Percentiles rank a stretch among this genome's conserved stretches.
These are phyloP conservation scores for Cyrtonyx montezumae DNA, from an alignment of 2,113 vertebrate species.

Conservation along the genomic window DNA sequence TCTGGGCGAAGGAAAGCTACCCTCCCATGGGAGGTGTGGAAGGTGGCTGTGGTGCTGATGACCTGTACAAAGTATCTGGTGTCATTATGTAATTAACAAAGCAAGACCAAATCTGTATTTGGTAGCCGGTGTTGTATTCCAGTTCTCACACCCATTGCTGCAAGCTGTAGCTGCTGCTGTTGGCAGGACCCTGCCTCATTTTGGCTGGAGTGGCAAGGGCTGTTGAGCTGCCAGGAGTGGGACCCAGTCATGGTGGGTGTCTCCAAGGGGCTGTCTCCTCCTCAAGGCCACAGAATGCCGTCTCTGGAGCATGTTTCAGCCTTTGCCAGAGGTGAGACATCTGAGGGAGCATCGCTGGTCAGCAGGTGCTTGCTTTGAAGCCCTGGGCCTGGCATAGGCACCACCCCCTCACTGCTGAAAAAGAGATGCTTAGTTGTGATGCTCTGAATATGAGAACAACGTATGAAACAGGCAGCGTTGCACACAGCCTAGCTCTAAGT, in stretches of 20 bases:
- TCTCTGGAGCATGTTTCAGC: background rate
- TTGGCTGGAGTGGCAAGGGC: background rate
- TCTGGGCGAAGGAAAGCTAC: too few relatives aligned
- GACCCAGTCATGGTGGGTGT: too few relatives aligned
- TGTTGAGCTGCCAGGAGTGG: fast-evolving
- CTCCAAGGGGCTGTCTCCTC: background rate
- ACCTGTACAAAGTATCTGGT: too few relatives aligned
- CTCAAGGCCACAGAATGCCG: background rate
- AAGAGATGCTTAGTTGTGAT: background rate
- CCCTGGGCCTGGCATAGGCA: background rate
- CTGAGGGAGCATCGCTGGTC: background rate
- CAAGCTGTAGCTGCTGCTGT: background rate
- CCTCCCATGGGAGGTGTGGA: too few relatives aligned
- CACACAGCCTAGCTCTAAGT: background rate
- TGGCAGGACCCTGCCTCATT: background rate
- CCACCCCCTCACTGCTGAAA: background rate
- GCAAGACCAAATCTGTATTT: background rate
- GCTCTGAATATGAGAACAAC: background rate
- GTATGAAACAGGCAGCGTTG: background rate
- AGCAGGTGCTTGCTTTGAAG: background rate
- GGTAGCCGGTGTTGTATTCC: background rate
- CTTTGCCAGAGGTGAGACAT: background rate
- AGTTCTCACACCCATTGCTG: background rate
- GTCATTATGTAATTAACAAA: background rate
- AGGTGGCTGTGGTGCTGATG: too few relatives aligned